Percentiles rank a stretch among this genome's conserved stretches.
These are phyloP conservation scores for Urechis unicinctus DNA, from an alignment of 2,888 invertebrate species.

Conservation along the genomic window DNA sequence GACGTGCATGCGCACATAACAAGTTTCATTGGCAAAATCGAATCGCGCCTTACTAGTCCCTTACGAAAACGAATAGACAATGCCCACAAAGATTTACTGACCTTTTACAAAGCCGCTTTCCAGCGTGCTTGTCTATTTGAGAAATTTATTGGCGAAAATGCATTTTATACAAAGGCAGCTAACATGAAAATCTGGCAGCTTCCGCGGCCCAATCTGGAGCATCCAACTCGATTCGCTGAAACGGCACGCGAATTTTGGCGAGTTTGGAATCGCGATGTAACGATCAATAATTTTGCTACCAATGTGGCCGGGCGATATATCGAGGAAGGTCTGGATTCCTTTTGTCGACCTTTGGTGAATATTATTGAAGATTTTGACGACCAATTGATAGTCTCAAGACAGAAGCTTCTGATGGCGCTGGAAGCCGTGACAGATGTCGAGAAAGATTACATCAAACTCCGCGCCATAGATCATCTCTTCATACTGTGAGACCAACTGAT, in stretches of 20 bases:
- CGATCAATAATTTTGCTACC: slow-evolving; percentile 3
- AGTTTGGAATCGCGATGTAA: slow-evolving; percentile 14
- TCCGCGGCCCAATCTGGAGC: slow-evolving; percentile 14
- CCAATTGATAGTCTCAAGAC: slow-evolving; percentile 12
- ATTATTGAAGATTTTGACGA: slow-evolving; percentile 14
- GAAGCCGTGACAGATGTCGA: slow-evolving; percentile 3
- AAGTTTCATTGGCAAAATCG: slow-evolving; percentile 11
- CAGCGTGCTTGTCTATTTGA: slow-evolving; percentile 13
- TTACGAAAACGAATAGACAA: slow-evolving; percentile 9
- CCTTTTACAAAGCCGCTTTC: slow-evolving; percentile 11
- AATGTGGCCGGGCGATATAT: slow-evolving; percentile 3
- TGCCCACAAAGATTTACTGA: slow-evolving; percentile 3
- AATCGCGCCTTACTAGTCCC: slow-evolving; percentile 13
- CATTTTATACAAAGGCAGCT: slow-evolving; percentile 10
- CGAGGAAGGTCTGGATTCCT: slow-evolving; percentile 9
- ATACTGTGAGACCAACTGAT: slow-evolving; percentile 14
- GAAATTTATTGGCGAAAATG: slow-evolving; percentile 4
- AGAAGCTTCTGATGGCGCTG: slow-evolving; percentile 10
- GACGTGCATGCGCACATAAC: slow-evolving; percentile 9
- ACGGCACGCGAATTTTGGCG: slow-evolving; percentile 15
- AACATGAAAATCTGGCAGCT: slow-evolving; percentile 18
- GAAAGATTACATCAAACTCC: slow-evolving; percentile 5
- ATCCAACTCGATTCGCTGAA: slow-evolving; percentile 11
- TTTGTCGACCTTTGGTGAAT: slow-evolving; percentile 12
- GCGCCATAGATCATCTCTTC: slow-evolving; percentile 14